Conservation (phyloP, 2,888 invertebrate species). For the Tupiocoris notatus region DNA sequence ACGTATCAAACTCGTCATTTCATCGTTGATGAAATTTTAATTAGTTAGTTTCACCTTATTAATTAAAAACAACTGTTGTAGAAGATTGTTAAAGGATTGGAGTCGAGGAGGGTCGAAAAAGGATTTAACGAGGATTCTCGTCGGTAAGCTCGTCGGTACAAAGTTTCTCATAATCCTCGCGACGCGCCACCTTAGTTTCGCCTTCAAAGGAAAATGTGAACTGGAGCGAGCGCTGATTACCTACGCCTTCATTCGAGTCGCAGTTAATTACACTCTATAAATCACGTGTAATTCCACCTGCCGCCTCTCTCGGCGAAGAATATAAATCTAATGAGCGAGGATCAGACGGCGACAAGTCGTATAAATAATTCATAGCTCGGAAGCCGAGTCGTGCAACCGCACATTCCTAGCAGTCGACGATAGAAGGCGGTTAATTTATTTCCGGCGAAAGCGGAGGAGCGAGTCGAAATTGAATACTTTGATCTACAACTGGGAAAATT, state of each 20-base stretch:
- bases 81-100: no score
- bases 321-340: not conserved
- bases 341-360: not conserved
- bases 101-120: constrained; percentile 1
- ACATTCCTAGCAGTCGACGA: no score
- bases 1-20: no score
- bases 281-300: constrained; percentile 6
- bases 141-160: not conserved
- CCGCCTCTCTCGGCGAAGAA: not conserved
- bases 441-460: no score
- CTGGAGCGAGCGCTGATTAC: constrained; percentile 23
- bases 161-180: constrained; percentile 20
- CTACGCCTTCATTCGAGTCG: constrained; percentile 2
- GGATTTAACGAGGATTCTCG: constrained; percentile 7
- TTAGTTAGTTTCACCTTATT: no score
- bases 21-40: no score
- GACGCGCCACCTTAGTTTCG: not conserved
- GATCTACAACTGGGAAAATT: no score
- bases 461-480: no score
- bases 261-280: constrained; percentile 25
- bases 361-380: no score
- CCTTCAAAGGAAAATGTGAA: constrained; percentile 27
- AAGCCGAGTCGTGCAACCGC: no score
- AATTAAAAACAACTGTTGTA: no score
- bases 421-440: no score